Percentiles rank a stretch among this genome's conserved stretches.
Evolutionary conservation across 2,888 invertebrate genomes (phyloP).

Genomic region (Dicycla oo): DNA sequence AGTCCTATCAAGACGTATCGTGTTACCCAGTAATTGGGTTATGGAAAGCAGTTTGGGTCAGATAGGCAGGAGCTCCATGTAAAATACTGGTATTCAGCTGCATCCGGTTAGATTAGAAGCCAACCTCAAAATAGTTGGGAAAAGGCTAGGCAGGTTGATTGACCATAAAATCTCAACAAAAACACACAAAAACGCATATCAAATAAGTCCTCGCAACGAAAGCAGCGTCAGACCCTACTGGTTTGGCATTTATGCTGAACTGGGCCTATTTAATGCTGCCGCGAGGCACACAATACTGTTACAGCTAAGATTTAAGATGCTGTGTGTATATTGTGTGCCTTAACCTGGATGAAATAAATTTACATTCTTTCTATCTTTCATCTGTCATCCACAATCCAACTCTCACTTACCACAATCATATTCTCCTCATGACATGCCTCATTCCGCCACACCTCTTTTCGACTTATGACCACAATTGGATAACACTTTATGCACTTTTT

Average conservation of each 20-base stretch:
- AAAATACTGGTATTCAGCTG: neutral
- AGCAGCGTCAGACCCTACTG: neutral
- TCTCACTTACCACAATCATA: neutral
- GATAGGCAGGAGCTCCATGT: too few species aligned
- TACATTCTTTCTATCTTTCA: too few species aligned
- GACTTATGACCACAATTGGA: neutral
- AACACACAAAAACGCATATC: neutral
- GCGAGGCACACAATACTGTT: neutral
- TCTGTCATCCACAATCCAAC: neutral
- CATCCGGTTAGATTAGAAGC: neutral
- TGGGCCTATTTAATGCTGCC: neutral
- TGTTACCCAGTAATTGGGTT: neutral
- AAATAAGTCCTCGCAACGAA: neutral
- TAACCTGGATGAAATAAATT: neutral
- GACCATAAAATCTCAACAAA: neutral
- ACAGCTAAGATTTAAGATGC: too few species aligned
- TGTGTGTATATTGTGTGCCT: neutral
- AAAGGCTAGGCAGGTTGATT: neutral
- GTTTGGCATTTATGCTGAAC: neutral
- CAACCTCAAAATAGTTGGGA: neutral
- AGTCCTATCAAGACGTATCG: neutral
- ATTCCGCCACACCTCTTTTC: neutral
- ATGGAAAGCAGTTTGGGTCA: neutral
- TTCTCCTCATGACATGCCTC: neutral
- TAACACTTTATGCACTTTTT: constrained; percentile 9